Base-by-base conservation (phyloP, 2,797 vertebrate genomes). In the Siniperca scherzeri region DNA sequence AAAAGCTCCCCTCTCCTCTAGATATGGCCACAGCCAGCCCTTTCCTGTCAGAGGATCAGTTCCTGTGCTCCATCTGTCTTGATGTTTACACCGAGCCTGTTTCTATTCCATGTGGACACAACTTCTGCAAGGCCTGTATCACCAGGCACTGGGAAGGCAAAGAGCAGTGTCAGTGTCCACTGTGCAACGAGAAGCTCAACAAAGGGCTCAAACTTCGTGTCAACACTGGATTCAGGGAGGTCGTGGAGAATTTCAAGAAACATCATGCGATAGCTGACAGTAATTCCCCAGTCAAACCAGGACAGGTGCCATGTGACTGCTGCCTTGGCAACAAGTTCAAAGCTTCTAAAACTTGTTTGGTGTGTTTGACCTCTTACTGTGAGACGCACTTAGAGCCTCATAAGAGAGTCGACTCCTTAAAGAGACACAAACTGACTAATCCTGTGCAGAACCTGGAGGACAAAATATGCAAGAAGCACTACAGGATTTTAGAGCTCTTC, bases 21-120 rank as follows among this genome's bases (percentile, higher is more conserved):
- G 84, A 78, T 6, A 93, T 91, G 92, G 88, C 88, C 0, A 30
- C 77, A 30, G 60, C 52, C 25, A 60, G 40, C 44, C 70, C 46
- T 25, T 80, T 78, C 60, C 70, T 84, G 70, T 87, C 83, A 59
- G 88, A 91, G 36, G 86, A 92, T 22, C 84, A 90, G 77, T 79
- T 93, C 83, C 36, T 52, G 42, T 93, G 93, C 53, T 72, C 81
- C 44, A 87, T 93, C 75, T 93, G 91, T 70, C 84, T 91, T 60
- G 91, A 93, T 1, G 30, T 93, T 16, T 92, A 91, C 55, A 81
- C 61, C 0, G 85, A 93, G 42, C 91, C 92, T 9, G 88, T 93
- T 53, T 87, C 91, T 27, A 78, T 85, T 25, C 91, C 91, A 52
- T 93, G 92, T 73, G 92, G 92, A 74, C 92, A 94, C 89, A 93